Base-by-base conservation (phyloP, 23 tunicate genomes). In the Aplidium turbinatum region DNA sequence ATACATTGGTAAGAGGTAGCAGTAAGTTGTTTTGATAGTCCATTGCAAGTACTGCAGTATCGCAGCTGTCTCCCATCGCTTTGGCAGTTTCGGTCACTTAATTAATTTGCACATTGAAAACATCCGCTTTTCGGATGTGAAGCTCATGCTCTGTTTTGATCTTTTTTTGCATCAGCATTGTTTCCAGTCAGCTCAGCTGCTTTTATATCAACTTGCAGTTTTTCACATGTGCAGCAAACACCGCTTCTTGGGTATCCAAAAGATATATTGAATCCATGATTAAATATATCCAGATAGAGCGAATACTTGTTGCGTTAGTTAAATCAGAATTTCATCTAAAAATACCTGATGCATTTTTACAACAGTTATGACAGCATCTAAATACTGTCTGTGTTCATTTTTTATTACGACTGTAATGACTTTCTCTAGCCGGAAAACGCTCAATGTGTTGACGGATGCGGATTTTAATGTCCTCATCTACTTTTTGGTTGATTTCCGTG, bases 401-500 rank as follows among this genome's bases (percentile, higher is more conserved):
- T n/a, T 54, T 54, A 20, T 22, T 5, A 4, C 60, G 60, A 54
- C 60, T 54, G 60, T 54, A 54, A n/a, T 54, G 60, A 25, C 60
- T 54, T 25, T 54, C 60, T 25, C 22, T 16, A 54, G 23, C 60
- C 4, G 60, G 60, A 54, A 54, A 54, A 6, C n/a, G 19, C 22
- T 13, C 23, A 11, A 54, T 54, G 21, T 54, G 60, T 11, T 11
- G 19, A 6, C 19, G 22, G 23, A 54, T n/a, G 4, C 23, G 4
- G 19, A 18, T 13, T 6, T 18, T 11, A n/a, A n/a, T n/a, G n/a
- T n/a, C n/a, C n/a, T n/a, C n/a, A n/a, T n/a, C n/a, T n/a, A n/a
- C n/a, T n/a, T n/a, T n/a, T n/a, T n/a, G n/a, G n/a, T n/a, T 65
- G 72, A 29, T 65, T 65, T 18, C 24, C 50, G 38, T 65, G 72